phyloP scores from a whole-genome alignment of 2,888 invertebrate genomes.

The Drosophila mercatorum region DNA sequence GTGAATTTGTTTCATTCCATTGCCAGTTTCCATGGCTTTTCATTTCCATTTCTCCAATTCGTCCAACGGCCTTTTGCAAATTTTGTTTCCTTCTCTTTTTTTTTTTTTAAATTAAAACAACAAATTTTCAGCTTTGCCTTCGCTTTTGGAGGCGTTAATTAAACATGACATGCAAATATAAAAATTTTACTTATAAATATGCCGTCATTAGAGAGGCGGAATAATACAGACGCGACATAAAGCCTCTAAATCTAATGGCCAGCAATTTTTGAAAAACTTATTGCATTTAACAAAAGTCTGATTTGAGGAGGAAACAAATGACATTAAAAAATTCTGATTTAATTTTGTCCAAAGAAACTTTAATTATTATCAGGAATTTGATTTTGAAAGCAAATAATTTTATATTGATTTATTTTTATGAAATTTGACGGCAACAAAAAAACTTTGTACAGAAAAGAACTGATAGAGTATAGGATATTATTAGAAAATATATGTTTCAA shows the following conservation, averaged over 20 bases:
- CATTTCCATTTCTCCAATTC: slow-evolving; percentile 56
- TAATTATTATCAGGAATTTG: background rate
- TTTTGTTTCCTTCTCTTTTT: slow-evolving; percentile 25
- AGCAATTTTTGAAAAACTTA: slow-evolving; percentile 15
- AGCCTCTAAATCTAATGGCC: slow-evolving; percentile 22
- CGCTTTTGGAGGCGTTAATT: slow-evolving; percentile 71
- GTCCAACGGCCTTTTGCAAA: slow-evolving; percentile 55
- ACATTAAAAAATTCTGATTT: background rate
- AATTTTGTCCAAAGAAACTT: background rate
- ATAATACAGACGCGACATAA: slow-evolving; percentile 26
- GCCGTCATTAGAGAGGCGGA: slow-evolving; percentile 47
- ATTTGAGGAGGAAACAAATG: background rate
- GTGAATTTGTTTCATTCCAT: slow-evolving; percentile 75
- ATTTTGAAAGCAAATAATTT: no score
- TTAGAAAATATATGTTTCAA: slow-evolving; percentile 3
- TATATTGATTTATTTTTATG: background rate
- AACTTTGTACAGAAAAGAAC: no score
- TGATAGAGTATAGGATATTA: background rate
- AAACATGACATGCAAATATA: slow-evolving; percentile 79
- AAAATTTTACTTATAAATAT: slow-evolving; percentile 69
- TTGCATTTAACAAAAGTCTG: slow-evolving; percentile 18
- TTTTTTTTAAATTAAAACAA: slow-evolving; percentile 38
- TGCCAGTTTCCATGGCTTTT: slow-evolving; percentile 68
- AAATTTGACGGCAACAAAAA: background rate
- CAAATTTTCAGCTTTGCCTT: slow-evolving; percentile 28